Evolutionary conservation across 2,888 invertebrate genomes (phyloP).

Genomic region (Agrilus mali): DNA sequence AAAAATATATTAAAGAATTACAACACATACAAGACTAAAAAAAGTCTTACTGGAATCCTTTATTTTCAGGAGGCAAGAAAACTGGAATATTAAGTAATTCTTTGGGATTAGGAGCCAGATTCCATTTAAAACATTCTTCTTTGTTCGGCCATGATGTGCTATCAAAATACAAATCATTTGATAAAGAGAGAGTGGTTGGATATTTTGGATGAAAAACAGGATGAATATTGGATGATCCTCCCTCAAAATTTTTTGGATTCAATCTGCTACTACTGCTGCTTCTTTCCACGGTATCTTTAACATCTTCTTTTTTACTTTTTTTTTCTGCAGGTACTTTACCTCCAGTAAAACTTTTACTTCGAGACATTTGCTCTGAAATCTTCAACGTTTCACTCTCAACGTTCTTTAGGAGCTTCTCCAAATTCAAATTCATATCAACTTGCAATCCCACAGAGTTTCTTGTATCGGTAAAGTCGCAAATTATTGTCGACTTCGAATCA

Average conservation of each 20-base stretch:
- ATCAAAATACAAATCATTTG: slow-evolving; percentile 40
- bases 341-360: slow-evolving; percentile 5
- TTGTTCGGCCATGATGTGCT: slow-evolving; percentile 42
- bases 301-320: neutral
- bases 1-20: neutral
- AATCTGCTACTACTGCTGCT: neutral
- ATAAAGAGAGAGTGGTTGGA: slow-evolving; percentile 38
- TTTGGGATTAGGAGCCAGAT: slow-evolving; percentile 32
- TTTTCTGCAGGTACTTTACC: neutral
- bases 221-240: slow-evolving; percentile 11
- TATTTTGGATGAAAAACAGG: slow-evolving; percentile 30
- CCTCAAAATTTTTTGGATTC: neutral
- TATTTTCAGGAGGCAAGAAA: slow-evolving; percentile 65
- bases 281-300: neutral
- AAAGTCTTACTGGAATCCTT: slow-evolving; percentile 53
- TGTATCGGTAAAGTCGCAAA: slow-evolving; percentile 32
- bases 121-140: slow-evolving; percentile 36
- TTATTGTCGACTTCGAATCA: slow-evolving; percentile 26
- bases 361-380: slow-evolving; percentile 33
- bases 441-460: slow-evolving; percentile 31
- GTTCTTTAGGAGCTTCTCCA: slow-evolving; percentile 35
- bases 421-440: slow-evolving; percentile 34
- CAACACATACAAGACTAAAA: neutral
- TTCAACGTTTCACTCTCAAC: slow-evolving; percentile 39
- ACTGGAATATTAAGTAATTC: slow-evolving; percentile 48